Conservation (phyloP, 2,113 vertebrate genomes). For the Arvicanthis niloticus region DNA sequence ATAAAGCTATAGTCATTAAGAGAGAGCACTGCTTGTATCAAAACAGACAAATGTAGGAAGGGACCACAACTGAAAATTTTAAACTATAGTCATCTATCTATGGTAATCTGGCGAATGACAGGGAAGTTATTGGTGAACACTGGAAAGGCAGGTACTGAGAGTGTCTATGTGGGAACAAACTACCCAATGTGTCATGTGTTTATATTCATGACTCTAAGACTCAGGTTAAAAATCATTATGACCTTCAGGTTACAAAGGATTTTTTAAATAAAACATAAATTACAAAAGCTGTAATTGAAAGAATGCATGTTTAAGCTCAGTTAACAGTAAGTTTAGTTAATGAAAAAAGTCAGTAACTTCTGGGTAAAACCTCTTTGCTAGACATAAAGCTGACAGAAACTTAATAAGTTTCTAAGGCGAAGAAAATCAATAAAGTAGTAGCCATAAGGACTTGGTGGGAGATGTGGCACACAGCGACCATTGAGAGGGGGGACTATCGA, state of each 20-base stretch:
- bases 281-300: background rate
- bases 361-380: constrained; percentile 12
- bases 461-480: background rate
- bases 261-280: constrained; percentile 48
- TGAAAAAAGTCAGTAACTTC: background rate
- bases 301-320: background rate
- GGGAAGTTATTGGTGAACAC: background rate
- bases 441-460: background rate
- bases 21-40: background rate
- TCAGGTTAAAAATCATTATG: background rate
- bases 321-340: constrained; percentile 26
- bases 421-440: constrained; percentile 10
- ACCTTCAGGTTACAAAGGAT: background rate
- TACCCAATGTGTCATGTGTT: background rate
- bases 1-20: background rate
- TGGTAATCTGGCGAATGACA: background rate
- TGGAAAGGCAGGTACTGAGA: background rate
- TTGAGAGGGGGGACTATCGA: background rate
- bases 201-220: background rate
- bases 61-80: background rate
- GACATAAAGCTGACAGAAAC: constrained; percentile 30
- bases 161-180: constrained; percentile 4
- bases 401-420: constrained; percentile 35
- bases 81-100: background rate
- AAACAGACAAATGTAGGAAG: background rate